Evolutionary conservation across 2,888 invertebrate genomes (phyloP).

Genomic region (Desoria tigrina): DNA sequence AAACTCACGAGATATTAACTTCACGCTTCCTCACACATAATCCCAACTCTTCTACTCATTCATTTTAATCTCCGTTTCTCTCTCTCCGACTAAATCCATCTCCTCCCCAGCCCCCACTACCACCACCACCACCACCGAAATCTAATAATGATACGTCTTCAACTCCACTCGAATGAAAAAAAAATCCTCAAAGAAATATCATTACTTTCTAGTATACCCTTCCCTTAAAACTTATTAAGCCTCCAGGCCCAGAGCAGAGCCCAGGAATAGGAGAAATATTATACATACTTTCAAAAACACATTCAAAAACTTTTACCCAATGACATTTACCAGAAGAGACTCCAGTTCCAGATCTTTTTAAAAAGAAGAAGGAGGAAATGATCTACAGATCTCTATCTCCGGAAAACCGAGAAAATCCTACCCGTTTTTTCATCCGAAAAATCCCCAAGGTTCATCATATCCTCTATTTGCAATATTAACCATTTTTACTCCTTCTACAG

Average conservation of each 20-base stretch:
- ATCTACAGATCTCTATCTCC: no score
- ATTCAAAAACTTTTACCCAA: no score
- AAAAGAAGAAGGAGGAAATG: no score
- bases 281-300: no score
- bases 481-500: no score
- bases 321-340: no score
- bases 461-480: no score
- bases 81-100: conserved; percentile 2
- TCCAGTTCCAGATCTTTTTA: no score
- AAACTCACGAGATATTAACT: conserved; percentile 17
- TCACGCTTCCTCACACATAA: conserved; percentile 24
- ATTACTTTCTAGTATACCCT: not conserved
- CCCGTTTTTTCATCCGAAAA: no score
- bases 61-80: conserved; percentile 21
- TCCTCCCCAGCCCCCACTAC: not conserved
- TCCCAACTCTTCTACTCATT: conserved; percentile 17
- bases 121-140: not conserved
- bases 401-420: no score
- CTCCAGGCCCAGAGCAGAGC: not conserved
- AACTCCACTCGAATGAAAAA: conserved; percentile 2
- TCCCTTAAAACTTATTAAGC: not conserved
- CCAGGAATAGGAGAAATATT: no score
- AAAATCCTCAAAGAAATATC: conserved; percentile 4
- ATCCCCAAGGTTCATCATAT: no score
- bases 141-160: conserved; percentile 4